Evolutionary conservation across 2,113 vertebrate genomes (phyloP), one percentile per base, ranked within the genome.

Genomic region (Leucopternis melanops): DNA sequence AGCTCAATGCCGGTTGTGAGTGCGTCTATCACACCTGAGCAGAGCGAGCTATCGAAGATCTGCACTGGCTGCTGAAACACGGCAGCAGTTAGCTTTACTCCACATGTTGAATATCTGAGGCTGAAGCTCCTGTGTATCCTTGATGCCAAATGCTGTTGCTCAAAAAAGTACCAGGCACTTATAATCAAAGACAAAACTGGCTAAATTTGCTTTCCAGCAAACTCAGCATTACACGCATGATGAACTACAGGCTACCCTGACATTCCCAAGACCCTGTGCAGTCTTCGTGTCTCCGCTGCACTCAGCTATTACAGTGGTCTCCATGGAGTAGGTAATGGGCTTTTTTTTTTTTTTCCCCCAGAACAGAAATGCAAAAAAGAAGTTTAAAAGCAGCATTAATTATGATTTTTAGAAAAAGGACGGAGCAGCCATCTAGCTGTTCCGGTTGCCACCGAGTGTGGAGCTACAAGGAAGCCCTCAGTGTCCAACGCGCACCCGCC

Each of bases 181-280:
- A 22, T 8, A 57, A 73, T 38, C 44, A 57, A 82, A 86, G 52
- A 75, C 11, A 65, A 44, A 91, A 83, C 21, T 69, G 67, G 29
- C 12, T 83, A 31, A 50, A 70, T 90, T 58, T 58, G 7, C 23
- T 81, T 85, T 34, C 52, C 55, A 65, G 52, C 5, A 4, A 72
- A 14, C 34, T 40, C 44, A 23, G 2, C 5, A 0, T 67, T 54
- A 40, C 34, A 32, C 4, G 0, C 1, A 4, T 63, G 66, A 50
- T 63, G 88, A 79, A 11, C n/a, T 59, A 31, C 58, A 73, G 36
- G 36, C 27, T 45, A 10, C 26, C 12, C 57, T 21, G 66, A 44
- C 77, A 44, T 22, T 57, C 36, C 29, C 0, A 0, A 75, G 47
- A 79, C 16, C 62, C 5, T 1, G 27, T 9, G 72, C 61, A 63